phyloP scores from a whole-genome alignment of 2,113 vertebrate genomes.

The Eonycteris spelaea region DNA sequence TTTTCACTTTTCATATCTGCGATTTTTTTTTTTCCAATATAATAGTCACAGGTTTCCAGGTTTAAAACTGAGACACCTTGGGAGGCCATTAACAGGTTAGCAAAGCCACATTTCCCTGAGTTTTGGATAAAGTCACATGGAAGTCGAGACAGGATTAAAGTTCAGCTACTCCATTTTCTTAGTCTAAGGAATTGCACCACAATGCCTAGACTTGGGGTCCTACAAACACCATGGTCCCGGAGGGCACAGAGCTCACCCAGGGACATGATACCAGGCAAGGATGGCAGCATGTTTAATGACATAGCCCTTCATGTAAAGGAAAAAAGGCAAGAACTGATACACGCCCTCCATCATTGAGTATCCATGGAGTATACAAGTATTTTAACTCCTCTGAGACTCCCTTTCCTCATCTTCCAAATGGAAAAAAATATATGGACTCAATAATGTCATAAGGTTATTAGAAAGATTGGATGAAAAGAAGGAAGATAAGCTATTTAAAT shows the following conservation, averaged over 20 bases:
- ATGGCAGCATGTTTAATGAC: not conserved
- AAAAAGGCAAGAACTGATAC: not conserved
- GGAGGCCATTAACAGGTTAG: not conserved
- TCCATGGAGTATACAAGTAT: accelerated
- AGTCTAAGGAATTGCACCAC: accelerated
- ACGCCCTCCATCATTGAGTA: not conserved
- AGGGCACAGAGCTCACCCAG: not conserved
- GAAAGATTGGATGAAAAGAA: not conserved
- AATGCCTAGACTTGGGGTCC: not conserved
- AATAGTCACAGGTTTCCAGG: not conserved
- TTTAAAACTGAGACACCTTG: not conserved
- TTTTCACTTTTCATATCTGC: not conserved
- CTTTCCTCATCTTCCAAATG: not conserved
- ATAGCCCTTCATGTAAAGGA: not conserved
- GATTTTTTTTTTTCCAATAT: not conserved
- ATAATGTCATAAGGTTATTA: not conserved
- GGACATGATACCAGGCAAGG: accelerated
- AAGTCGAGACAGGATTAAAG: not conserved
- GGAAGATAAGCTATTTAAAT: not conserved
- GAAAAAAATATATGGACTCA: not conserved
- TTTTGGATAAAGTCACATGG: not conserved
- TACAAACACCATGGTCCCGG: not conserved
- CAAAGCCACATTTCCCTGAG: not conserved
- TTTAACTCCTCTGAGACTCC: not conserved
- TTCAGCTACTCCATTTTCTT: not conserved